phyloP scores from a whole-genome alignment of 1,140 invertebrate genomes.

The Mesaphorura yosii region DNA sequence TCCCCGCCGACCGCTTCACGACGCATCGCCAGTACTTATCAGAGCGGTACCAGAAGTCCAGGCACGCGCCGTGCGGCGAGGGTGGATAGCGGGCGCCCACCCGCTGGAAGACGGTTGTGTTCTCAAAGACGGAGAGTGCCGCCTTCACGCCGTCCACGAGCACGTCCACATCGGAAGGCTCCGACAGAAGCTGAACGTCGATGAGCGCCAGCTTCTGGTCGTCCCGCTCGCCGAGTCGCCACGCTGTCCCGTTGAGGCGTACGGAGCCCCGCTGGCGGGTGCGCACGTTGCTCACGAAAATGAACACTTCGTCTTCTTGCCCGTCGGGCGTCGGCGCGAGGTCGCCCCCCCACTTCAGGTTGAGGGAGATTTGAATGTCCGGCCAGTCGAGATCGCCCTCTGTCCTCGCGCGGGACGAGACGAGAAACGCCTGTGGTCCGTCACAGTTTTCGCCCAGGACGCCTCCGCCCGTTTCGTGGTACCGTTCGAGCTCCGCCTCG shows the following conservation, averaged over 20 bases:
- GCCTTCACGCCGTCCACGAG: too few species aligned
- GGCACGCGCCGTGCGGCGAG: neutral
- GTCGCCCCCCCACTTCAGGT: neutral
- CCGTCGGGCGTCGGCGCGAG: too few species aligned
- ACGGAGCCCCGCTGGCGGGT: neutral
- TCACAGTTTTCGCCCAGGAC: neutral
- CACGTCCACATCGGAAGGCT: constrained; percentile 6
- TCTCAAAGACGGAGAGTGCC: too few species aligned
- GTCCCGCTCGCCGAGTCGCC: neutral
- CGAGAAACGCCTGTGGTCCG: neutral
- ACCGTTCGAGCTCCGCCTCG: neutral
- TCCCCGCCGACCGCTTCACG: neutral
- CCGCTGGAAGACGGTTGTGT: too few species aligned
- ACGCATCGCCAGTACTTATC: neutral
- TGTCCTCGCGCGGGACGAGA: neutral
- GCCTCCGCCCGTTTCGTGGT: neutral
- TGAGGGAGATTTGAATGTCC: neutral
- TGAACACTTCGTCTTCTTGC: neutral
- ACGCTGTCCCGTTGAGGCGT: neutral
- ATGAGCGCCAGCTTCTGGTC: neutral
- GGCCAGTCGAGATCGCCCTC: neutral
- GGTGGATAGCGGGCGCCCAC: neutral
- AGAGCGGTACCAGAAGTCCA: neutral
- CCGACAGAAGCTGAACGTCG: neutral
- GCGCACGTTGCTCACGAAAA: neutral